phyloP scores from a whole-genome alignment of 2,888 invertebrate genomes.

The Rhagonycha fulva region DNA sequence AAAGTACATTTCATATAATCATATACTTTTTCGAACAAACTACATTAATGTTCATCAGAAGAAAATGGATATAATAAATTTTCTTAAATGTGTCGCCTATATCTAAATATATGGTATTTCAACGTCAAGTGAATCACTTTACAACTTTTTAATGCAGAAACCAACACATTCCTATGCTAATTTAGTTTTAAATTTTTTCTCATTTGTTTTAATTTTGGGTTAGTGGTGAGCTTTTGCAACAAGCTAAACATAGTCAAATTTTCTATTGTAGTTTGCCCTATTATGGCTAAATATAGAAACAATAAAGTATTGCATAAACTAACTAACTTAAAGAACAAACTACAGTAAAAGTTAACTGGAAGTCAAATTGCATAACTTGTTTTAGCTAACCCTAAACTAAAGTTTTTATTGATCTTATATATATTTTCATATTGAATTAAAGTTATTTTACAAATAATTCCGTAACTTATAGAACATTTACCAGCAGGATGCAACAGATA shows the following conservation, averaged over 20 bases:
- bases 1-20: not conserved
- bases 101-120: constrained; percentile 14
- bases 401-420: not conserved
- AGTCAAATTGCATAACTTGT: not conserved
- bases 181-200: not conserved
- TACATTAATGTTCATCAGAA: constrained; percentile 7
- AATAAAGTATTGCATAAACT: not conserved
- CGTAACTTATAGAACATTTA: constrained; percentile 9
- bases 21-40: not conserved
- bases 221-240: not conserved
- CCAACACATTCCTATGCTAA: not conserved
- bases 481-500: constrained; percentile 6
- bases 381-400: not conserved
- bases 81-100: constrained; percentile 15
- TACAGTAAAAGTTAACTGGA: not conserved
- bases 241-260: not conserved
- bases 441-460: not conserved
- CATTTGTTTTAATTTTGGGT: not conserved
- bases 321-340: not conserved
- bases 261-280: not conserved
- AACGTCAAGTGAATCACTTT: constrained; percentile 1
- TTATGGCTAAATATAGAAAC: not conserved
- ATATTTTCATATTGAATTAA: not conserved
- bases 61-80: constrained; percentile 5
- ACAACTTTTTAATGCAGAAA: not conserved